Conservation (phyloP, 2,888 invertebrate species). For the Agriopis leucophaearia region DNA sequence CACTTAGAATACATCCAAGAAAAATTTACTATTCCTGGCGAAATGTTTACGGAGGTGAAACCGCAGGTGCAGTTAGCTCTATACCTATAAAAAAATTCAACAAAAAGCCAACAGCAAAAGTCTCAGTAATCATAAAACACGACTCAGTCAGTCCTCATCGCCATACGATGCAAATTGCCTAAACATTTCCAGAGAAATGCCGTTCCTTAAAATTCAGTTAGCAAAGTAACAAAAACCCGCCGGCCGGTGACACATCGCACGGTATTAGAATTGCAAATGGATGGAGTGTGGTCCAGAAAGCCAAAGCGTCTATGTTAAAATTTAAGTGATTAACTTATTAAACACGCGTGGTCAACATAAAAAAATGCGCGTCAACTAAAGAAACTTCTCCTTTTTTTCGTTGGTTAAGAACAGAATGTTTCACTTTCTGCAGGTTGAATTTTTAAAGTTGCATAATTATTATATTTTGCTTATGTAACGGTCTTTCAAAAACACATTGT, state of each 20-base stretch:
- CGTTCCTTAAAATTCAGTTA: slow-evolving; percentile 40
- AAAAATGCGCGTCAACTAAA: too few relatives aligned
- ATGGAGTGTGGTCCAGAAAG: slow-evolving; percentile 15
- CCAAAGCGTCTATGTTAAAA: slow-evolving; percentile 9
- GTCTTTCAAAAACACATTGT: too few relatives aligned
- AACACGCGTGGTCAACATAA: too few relatives aligned
- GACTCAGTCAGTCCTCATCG: slow-evolving; percentile 10
- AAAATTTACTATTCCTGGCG: too few relatives aligned
- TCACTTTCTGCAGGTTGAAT: too few relatives aligned
- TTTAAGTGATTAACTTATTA: too few relatives aligned
- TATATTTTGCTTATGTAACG: too few relatives aligned
- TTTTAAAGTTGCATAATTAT: too few relatives aligned
- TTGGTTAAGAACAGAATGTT: too few relatives aligned
- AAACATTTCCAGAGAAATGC: slow-evolving; percentile 30
- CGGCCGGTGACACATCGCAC: slow-evolving; percentile 21
- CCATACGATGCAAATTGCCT: slow-evolving; percentile 32
- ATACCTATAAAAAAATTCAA: background rate
- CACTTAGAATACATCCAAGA: too few relatives aligned
- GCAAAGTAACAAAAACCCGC: slow-evolving; percentile 40
- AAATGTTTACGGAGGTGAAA: too few relatives aligned
- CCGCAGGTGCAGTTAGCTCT: background rate
- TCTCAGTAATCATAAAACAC: slow-evolving; percentile 11
- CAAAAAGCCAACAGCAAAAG: background rate
- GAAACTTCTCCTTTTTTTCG: too few relatives aligned
- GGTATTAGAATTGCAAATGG: slow-evolving; percentile 23